Evolutionary conservation across 2,888 invertebrate species (phyloP).

Genomic region (Athalia circularis): DNA sequence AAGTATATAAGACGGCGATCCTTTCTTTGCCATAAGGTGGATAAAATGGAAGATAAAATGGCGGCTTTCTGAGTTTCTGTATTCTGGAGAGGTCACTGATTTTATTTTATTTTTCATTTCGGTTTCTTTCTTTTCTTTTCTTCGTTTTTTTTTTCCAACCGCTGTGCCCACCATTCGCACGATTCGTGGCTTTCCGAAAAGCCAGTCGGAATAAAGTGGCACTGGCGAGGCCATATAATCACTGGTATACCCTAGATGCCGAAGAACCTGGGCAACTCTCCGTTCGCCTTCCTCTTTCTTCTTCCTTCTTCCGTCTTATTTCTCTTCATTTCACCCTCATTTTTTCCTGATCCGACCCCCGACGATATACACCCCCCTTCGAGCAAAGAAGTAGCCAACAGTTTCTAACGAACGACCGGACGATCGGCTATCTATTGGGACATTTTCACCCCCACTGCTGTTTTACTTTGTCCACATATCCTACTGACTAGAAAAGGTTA

Average conservation of each 20-base stretch:
- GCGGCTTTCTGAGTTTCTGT: slow-evolving; percentile 1
- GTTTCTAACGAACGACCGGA: not conserved
- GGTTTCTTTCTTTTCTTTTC: no score
- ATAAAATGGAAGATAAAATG: slow-evolving; percentile 23
- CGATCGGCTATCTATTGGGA: not conserved
- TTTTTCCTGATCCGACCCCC: not conserved
- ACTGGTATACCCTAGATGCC: slow-evolving; percentile 4
- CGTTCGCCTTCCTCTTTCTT: not conserved
- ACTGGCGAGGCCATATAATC: slow-evolving; percentile 23
- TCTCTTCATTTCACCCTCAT: not conserved
- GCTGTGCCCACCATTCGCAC: slow-evolving; percentile 25
- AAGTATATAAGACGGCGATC: not conserved
- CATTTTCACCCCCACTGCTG: no score
- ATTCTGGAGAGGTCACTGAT: slow-evolving; percentile 17
- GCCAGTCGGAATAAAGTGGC: slow-evolving; percentile 28
- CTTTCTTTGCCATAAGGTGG: not conserved
- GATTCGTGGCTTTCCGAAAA: slow-evolving; percentile 38
- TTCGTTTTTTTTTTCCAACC: not conserved
- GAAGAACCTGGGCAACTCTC: not conserved
- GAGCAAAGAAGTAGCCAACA: not conserved
- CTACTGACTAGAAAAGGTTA: not conserved
- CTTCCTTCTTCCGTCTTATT: not conserved
- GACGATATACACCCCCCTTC: no score
- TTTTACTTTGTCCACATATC: not conserved
- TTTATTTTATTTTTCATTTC: not conserved